These are phyloP conservation scores for Leucozona laternaria DNA, from an alignment of 2,888 invertebrate genomes.

Conservation along the genomic window DNA sequence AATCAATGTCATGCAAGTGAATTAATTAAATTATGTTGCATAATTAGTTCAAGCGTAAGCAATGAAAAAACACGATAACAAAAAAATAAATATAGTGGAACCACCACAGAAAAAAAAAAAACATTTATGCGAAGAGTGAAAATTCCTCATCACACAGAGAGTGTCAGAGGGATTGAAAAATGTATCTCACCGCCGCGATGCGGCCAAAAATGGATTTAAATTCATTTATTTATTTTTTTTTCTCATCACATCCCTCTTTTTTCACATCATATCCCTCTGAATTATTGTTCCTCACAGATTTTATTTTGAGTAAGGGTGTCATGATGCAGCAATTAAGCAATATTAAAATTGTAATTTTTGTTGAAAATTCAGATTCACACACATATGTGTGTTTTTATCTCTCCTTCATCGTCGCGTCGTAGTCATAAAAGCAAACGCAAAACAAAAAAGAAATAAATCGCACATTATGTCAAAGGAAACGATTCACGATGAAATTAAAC, in stretches of 20 bases:
- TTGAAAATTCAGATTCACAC: conserved; percentile 25
- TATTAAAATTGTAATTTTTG: conserved; percentile 34
- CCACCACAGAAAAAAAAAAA: not conserved
- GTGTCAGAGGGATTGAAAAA: conserved; percentile 40
- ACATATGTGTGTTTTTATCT: conserved; percentile 16
- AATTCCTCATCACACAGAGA: conserved; percentile 22
- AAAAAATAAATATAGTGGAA: not conserved
- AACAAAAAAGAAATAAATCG: conserved; percentile 5
- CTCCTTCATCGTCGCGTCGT: not conserved
- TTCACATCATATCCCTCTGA: not conserved
- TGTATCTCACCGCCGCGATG: conserved; percentile 9
- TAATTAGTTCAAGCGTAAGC: conserved; percentile 55
- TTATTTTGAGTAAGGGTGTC: conserved; percentile 14
- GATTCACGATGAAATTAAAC: conserved; percentile 13
- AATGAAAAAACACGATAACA: conserved; percentile 17
- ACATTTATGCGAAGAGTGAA: not conserved
- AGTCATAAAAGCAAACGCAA: not conserved
- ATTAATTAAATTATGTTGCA: conserved; percentile 71
- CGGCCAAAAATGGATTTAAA: conserved; percentile 34
- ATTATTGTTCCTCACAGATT: not conserved
- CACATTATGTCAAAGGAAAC: conserved; percentile 26
- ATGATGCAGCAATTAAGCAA: conserved; percentile 45
- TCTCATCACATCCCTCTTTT: not conserved
- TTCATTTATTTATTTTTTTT: not conserved
- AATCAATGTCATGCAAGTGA: conserved; percentile 68